phyloP scores from a whole-genome alignment of 2,888 invertebrate species.

The Drosophila affinis region DNA sequence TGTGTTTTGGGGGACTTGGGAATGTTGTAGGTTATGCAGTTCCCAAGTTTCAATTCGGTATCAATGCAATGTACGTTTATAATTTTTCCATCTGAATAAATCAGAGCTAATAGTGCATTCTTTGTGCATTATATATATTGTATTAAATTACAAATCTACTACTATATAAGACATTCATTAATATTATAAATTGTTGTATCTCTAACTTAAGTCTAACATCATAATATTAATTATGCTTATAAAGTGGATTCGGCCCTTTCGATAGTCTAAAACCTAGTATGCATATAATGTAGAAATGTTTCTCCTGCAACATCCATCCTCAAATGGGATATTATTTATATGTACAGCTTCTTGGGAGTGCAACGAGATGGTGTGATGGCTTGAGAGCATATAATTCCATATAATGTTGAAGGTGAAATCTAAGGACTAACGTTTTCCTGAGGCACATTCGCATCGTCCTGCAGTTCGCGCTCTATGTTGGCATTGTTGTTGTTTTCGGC shows the following conservation, averaged over 20 bases:
- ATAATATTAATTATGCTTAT: constrained; percentile 5
- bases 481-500: constrained; percentile 83
- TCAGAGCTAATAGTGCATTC: constrained; percentile 5
- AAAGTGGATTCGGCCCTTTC: constrained; percentile 8
- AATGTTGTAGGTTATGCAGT: no score
- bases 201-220: constrained; percentile 43
- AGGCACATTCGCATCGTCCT: constrained; percentile 74
- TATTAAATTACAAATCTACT: constrained; percentile 53
- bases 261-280: not conserved
- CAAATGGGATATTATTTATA: not conserved
- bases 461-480: constrained; percentile 82
- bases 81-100: no score
- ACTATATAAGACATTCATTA: constrained; percentile 71
- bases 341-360: not conserved
- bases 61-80: no score
- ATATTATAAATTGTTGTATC: constrained; percentile 75
- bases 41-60: not conserved
- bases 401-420: not conserved
- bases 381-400: not conserved
- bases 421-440: constrained; percentile 53
- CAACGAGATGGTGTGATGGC: not conserved
- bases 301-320: not conserved
- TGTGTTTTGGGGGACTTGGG: not conserved
- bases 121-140: constrained; percentile 69
- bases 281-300: not conserved